Percentiles rank a stretch among this genome's conserved stretches.
These are phyloP conservation scores for Ichneumon xanthorius DNA, from an alignment of 2,888 invertebrate genomes.

Conservation along the genomic window DNA sequence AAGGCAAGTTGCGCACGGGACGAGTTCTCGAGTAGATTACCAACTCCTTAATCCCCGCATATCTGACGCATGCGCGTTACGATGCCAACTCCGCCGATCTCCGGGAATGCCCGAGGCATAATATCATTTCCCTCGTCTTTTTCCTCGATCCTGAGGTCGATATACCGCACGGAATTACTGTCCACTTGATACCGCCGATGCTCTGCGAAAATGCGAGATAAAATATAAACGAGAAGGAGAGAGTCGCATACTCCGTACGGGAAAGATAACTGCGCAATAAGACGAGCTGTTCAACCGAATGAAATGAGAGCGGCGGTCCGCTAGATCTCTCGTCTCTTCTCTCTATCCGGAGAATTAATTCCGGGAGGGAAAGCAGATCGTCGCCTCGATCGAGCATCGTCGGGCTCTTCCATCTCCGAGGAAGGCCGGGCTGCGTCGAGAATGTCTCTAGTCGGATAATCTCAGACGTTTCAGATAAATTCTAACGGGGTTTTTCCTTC, in stretches of 20 bases:
- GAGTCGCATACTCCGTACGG: neutral
- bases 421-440: neutral
- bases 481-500: slow-evolving; percentile 46
- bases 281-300: slow-evolving; percentile 12
- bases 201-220: slow-evolving; percentile 27
- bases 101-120: slow-evolving; percentile 15
- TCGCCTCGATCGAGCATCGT: slow-evolving; percentile 47
- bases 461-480: neutral
- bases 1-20: neutral
- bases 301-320: slow-evolving; percentile 24
- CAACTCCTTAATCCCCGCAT: slow-evolving; percentile 61
- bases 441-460: slow-evolving; percentile 18
- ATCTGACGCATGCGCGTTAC: slow-evolving; percentile 45
- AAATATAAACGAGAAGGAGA: neutral
- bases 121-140: slow-evolving; percentile 25
- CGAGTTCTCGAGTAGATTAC: slow-evolving; percentile 54
- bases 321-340: neutral
- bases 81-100: slow-evolving; percentile 34
- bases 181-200: slow-evolving; percentile 38
- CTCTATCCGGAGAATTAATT: slow-evolving; percentile 12
- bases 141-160: slow-evolving; percentile 55
- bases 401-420: slow-evolving; percentile 1
- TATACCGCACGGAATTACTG: slow-evolving; percentile 53
- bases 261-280: slow-evolving; percentile 21
- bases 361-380: slow-evolving; percentile 4